phyloP scores from a whole-genome alignment of 2,113 vertebrate species.

The Tragelaphus scriptus region DNA sequence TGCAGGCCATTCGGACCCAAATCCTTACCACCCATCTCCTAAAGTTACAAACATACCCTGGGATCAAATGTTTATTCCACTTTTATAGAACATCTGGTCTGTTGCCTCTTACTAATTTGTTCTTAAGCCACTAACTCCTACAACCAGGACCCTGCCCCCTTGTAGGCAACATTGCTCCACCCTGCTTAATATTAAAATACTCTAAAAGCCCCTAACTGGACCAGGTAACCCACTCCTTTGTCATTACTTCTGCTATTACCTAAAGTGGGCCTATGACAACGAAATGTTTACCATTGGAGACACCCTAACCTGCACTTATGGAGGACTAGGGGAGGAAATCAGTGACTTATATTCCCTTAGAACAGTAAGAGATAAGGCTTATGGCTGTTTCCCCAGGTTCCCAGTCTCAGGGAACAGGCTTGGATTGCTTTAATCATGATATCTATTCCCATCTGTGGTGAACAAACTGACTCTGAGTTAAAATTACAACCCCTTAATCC shows the following conservation, averaged over 20 bases:
- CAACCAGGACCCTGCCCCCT: not conserved
- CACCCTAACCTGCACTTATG: not conserved
- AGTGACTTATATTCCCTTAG: not conserved
- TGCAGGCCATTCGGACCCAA: not conserved
- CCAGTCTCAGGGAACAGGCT: not conserved
- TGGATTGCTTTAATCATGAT: not conserved
- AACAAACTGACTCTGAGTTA: not conserved
- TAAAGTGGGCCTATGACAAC: not conserved
- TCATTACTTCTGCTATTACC: not conserved
- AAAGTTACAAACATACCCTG: not conserved
- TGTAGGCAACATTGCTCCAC: not conserved
- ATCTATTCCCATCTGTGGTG: not conserved
- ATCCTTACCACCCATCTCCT: not conserved
- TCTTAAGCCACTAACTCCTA: not conserved
- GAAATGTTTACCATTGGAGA: not conserved
- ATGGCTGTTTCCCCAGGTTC: not conserved
- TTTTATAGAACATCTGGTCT: not conserved
- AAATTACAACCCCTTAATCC: not conserved
- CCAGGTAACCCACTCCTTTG: not conserved
- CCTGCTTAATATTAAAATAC: not conserved
- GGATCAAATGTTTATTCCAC: not conserved
- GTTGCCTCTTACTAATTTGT: not conserved
- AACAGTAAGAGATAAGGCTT: not conserved
- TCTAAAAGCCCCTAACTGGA: not conserved
- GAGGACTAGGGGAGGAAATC: not conserved